Evolutionary conservation across 1,140 invertebrate genomes (phyloP).

Genomic region (Chrysopa pallens): DNA sequence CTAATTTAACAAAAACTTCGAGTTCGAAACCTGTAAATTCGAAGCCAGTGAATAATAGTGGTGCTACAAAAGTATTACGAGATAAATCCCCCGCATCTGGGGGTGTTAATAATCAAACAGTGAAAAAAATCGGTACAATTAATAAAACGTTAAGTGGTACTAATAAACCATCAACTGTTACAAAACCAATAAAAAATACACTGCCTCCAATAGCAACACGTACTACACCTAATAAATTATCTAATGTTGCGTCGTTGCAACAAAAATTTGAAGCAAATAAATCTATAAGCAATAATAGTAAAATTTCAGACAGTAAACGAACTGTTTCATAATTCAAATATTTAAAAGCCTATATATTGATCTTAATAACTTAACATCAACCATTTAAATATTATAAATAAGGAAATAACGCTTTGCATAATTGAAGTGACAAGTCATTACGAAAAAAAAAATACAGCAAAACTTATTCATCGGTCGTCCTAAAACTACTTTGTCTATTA

Average conservation of each 20-base stretch:
- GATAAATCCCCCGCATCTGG: background rate
- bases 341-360: too few relatives aligned
- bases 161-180: conserved; percentile 11
- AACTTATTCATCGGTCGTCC: too few relatives aligned
- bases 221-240: conserved; percentile 30
- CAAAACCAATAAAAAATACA: conserved; percentile 14
- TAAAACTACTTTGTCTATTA: too few relatives aligned
- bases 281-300: too few relatives aligned
- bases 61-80: conserved; percentile 7
- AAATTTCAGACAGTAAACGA: too few relatives aligned
- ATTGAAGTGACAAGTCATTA: too few relatives aligned
- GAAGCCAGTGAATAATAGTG: conserved; percentile 11
- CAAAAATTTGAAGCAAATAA: conserved; percentile 47
- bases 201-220: conserved; percentile 22
- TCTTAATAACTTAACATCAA: too few relatives aligned
- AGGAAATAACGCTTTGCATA: too few relatives aligned
- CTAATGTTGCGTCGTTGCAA: conserved; percentile 52
- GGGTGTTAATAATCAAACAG: conserved; percentile 8
- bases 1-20: conserved; percentile 8
- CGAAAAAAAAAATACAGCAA: too few relatives aligned
- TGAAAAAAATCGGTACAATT: conserved; percentile 18
- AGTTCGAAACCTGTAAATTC: conserved; percentile 14
- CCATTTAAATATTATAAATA: too few relatives aligned
- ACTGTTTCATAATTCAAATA: too few relatives aligned
- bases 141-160: conserved; percentile 22